These are phyloP conservation scores for Tragopan temminckii DNA, from an alignment of 2,797 vertebrate species.

Conservation along the genomic window DNA sequence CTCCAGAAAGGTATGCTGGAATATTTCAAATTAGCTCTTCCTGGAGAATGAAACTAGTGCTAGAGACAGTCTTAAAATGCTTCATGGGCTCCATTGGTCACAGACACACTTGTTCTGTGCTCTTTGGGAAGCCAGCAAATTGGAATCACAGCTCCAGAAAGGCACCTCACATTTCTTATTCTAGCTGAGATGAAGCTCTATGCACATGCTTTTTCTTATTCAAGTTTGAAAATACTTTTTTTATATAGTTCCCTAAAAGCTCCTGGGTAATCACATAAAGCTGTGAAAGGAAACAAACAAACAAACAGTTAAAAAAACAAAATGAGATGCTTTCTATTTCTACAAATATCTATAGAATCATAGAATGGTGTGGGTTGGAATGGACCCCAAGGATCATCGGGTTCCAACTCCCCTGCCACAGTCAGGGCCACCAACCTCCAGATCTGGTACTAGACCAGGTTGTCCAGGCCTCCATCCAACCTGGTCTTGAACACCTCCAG, in stretches of 20 bases:
- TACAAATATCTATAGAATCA: neutral
- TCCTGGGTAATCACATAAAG: neutral
- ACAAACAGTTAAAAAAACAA: neutral
- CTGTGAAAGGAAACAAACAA: neutral
- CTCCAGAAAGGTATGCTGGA: neutral
- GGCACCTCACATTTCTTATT: neutral
- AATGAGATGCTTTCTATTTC: neutral
- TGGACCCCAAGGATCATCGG: too few relatives aligned
- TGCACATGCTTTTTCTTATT: slow-evolving; percentile 13
- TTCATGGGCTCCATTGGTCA: neutral
- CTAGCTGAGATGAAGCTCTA: neutral
- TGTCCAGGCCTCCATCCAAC: too few relatives aligned
- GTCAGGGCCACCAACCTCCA: too few relatives aligned
- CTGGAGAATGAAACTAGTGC: neutral
- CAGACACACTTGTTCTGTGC: neutral
- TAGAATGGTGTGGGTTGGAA: too few relatives aligned
- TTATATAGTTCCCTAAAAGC: neutral
- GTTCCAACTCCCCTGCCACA: too few relatives aligned
- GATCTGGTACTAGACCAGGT: too few relatives aligned
- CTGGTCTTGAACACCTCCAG: too few relatives aligned
- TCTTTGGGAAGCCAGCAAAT: neutral
- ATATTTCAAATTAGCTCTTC: slow-evolving; percentile 16
- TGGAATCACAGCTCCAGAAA: neutral
- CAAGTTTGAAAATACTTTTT: slow-evolving; percentile 43
- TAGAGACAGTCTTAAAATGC: neutral